Base-by-base conservation (phyloP, 2,888 invertebrate species). In the Drosophila acutilabella region DNA sequence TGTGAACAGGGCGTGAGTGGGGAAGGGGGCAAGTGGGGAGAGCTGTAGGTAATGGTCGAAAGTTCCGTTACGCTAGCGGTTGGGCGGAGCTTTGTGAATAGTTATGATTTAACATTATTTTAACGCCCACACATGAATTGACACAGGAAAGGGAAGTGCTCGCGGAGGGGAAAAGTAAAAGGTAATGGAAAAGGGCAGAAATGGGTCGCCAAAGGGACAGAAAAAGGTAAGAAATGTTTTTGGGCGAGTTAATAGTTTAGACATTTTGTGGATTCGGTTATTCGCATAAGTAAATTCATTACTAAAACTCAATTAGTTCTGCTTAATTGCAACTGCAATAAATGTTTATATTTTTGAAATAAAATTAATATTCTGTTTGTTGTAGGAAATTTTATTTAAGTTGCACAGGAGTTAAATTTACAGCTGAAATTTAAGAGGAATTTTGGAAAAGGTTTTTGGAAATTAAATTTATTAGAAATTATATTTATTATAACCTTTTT, bases 91-190 rank as follows among this genome's bases (percentile, higher is more conserved):
- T 69, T 67, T 68, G 67, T 68, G 69, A 67, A 76, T 82, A 82
- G 83, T 82, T 88, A 57, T 76, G 85, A 80, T 82, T 76, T 78
- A 68, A 74, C 75, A 75, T 68, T 77, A 74, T 66, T 79, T 70
- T 69, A 26, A 64, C 65, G 40, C 57, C 26, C 40, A 11, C 40
- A 54, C 59, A 48, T 48, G 48, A 59, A 40, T 57, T 60, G 26
- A 58, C 47, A 44, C 33, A 4, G 5, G 14, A 36, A 36, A 20
- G 13, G 30, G 42, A 6, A 30, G 30, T 30, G 30, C 30, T 30
- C 2, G 8, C 0, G 14, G 11, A 20, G 11, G 13, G 30, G 42
- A 2, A 13, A 59, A 52, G 58, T 58, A 71, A 72, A 74, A 50
- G 67, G 59, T 57, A 42, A 2, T 51, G 44, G 61, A 7, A 23